A percentile compares a stretch with the other conserved stretches of the same genome.
phyloP scores from a whole-genome alignment of 2,888 invertebrate species.

The Scrobipalpa atriplicella region DNA sequence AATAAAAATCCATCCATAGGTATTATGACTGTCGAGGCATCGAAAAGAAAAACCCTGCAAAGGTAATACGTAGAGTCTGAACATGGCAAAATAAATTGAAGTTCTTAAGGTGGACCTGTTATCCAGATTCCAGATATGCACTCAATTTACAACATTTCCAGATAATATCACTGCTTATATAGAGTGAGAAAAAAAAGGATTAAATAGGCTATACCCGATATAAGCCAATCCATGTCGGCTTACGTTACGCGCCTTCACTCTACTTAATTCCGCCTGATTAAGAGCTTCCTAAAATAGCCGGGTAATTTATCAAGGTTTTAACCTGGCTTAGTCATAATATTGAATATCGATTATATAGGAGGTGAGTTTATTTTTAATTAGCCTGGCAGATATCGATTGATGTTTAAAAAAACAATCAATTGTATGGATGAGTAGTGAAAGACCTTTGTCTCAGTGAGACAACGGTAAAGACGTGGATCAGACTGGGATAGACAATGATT shows the following conservation, averaged over 20 bases:
- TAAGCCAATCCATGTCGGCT: slow-evolving; percentile 10
- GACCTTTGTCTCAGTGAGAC: background rate
- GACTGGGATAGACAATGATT: background rate
- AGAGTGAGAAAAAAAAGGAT: slow-evolving; percentile 3
- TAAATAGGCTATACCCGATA: background rate
- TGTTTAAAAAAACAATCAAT: background rate
- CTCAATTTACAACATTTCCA: background rate
- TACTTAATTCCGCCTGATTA: slow-evolving; percentile 30
- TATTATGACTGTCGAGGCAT: no score
- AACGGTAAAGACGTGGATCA: background rate
- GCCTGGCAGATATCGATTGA: background rate
- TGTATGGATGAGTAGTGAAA: background rate
- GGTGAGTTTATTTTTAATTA: background rate
- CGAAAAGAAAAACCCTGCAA: no score
- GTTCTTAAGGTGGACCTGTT: background rate
- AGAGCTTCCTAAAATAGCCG: slow-evolving; percentile 31
- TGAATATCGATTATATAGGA: slow-evolving; percentile 1
- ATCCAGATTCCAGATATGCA: background rate
- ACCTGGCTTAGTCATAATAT: background rate
- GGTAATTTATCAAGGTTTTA: slow-evolving; percentile 28
- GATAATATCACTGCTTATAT: background rate
- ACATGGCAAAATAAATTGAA: no score
- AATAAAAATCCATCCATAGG: no score
- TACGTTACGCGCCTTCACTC: slow-evolving; percentile 16
- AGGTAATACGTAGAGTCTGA: no score